Percentiles rank a stretch among this genome's conserved stretches.
These are phyloP conservation scores for Dipodomys stephensi DNA, from an alignment of 2,113 vertebrate species.

Conservation along the genomic window DNA sequence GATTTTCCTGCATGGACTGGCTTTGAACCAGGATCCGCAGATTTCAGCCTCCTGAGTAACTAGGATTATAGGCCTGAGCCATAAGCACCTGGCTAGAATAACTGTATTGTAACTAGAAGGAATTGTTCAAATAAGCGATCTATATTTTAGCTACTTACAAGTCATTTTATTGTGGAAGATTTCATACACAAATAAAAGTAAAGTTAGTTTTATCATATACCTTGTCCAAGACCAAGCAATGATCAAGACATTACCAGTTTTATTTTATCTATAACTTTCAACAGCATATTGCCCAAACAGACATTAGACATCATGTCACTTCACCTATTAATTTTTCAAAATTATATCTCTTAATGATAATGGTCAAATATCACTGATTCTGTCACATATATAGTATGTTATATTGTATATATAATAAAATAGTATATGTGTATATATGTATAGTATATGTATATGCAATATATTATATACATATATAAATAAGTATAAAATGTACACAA, in stretches of 20 bases:
- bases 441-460: neutral
- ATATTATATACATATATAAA: no score
- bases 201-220: neutral
- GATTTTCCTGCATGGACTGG: no score
- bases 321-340: neutral
- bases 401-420: no score
- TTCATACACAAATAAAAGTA: neutral
- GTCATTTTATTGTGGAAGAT: neutral
- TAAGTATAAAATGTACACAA: no score
- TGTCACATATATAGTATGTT: neutral
- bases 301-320: neutral
- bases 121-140: neutral
- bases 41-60: no score
- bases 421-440: no score
- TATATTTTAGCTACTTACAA: neutral
- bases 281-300: neutral
- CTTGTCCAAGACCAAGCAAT: neutral
- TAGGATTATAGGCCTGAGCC: no score
- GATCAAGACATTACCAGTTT: neutral
- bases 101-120: neutral
- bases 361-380: neutral
- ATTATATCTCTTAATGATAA: neutral
- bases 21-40: no score
- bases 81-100: neutral
- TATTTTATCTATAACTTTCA: neutral